Conservation (phyloP, 2,113 vertebrate genomes). For the Macaca nemestrina region DNA sequence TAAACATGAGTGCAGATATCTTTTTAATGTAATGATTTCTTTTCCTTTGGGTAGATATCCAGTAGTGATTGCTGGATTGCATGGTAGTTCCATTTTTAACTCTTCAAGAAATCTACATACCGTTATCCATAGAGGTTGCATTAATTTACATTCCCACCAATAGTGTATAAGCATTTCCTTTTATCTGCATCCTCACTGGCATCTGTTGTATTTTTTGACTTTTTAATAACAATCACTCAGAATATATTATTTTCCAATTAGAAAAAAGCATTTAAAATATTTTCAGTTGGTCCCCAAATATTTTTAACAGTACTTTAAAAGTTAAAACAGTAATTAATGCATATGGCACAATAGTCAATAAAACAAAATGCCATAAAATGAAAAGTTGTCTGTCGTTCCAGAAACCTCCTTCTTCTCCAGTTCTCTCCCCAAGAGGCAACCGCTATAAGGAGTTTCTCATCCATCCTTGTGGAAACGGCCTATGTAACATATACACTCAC, state of each 20-base stretch:
- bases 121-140: no score
- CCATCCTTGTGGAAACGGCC: neutral
- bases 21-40: no score
- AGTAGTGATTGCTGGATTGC: no score
- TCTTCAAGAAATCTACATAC: no score
- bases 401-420: neutral
- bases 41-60: no score
- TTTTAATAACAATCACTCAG: neutral
- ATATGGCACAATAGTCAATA: neutral
- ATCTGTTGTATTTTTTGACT: no score
- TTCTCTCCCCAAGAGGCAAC: neutral
- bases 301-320: constrained; percentile 8
- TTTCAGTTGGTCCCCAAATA: neutral
- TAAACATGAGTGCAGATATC: no score
- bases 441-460: neutral
- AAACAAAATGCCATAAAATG: neutral
- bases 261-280: constrained; percentile 3
- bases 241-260: neutral
- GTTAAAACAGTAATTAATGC: neutral
- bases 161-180: no score
- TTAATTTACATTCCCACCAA: no score
- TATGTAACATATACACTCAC: neutral
- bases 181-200: no score
- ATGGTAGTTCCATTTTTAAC: no score
- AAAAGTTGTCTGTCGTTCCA: neutral